Base-by-base conservation (phyloP, 2,888 invertebrate genomes). In the Baronia brevicornis region DNA sequence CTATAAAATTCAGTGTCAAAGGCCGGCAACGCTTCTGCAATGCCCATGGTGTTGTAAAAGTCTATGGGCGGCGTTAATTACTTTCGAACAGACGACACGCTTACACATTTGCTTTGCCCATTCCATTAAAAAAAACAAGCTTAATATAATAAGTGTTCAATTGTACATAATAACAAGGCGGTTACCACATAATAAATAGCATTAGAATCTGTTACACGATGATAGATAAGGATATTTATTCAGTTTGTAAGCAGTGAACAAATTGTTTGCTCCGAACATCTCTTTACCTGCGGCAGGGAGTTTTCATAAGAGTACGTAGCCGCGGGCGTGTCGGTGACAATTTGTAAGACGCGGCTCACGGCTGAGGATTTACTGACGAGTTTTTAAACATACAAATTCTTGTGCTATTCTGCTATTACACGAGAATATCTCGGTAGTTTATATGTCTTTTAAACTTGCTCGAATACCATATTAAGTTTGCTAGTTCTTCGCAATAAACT, bases 281-380 rank as follows among this genome's bases (percentile, higher is more conserved):
- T 55, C 66, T 62, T 66, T 77, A 77, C 78, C 78, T 80, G 72
- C 56, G 55, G 57, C 56, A 51, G 49, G 43, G 53, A 61, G 77
- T 74, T 77, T 73, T 75, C 78, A 77, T 79, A 77, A 78, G 70
- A 64, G 53, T 43, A 44, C 56, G 60, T 62, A 54, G 72, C 78
- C 74, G 57, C 61, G 46, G 72, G 78, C 75, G 51, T 43, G 43
- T 39, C 43, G 48, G 55, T 50, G 73, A 74, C 79, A 78, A 77
- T 77, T 75, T 73, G 67, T 64, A 59, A 59, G 61, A 55, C 61
- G 56, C 57, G 54, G 43, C 58, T 53, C 56, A 50, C 50, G 51
- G 52, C 59, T 50, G 54, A 55, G 57, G 71, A 69, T 77, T 68
- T 66, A 60, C 70, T 74, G 78, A 75, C 74, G 69, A 70, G 62